phyloP scores from a whole-genome alignment of 2,113 vertebrate genomes.

The Mellivora capensis region DNA sequence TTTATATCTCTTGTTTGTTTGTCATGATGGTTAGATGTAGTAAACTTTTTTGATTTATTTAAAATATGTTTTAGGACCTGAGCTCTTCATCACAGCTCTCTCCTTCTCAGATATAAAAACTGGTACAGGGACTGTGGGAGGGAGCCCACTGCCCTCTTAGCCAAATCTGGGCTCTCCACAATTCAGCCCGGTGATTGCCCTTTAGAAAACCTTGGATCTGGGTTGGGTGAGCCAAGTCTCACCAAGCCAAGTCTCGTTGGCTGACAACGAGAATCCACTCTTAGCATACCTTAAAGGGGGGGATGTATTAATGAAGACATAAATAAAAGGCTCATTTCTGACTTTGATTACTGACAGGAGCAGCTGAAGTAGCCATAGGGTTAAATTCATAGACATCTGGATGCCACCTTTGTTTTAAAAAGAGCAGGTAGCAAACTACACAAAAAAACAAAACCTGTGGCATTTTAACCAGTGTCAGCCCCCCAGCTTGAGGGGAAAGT shows the following conservation, averaged over 20 bases:
- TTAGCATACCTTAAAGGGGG: neutral
- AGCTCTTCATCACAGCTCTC: neutral
- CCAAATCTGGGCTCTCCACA: neutral
- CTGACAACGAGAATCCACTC: neutral
- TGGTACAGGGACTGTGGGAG: neutral
- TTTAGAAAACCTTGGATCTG: neutral
- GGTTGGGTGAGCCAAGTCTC: neutral
- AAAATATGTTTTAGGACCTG: neutral
- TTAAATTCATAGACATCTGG: constrained; percentile 13
- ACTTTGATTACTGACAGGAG: neutral
- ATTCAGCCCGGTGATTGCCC: neutral
- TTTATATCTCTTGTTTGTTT: neutral
- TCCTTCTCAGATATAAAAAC: constrained; percentile 23
- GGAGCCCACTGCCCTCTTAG: neutral
- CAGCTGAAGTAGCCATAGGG: neutral
- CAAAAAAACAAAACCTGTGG: neutral
- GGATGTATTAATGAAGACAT: neutral
- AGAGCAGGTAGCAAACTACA: neutral
- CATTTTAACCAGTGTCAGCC: neutral
- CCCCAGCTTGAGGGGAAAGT: neutral
- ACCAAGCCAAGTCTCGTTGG: too few species aligned
- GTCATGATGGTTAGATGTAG: neutral
- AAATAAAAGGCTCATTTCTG: neutral
- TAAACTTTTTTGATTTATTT: constrained; percentile 1
- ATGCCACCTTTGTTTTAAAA: constrained; percentile 27